phyloP scores from a whole-genome alignment of 2,797 vertebrate species.

The Liparis tanakae region DNA sequence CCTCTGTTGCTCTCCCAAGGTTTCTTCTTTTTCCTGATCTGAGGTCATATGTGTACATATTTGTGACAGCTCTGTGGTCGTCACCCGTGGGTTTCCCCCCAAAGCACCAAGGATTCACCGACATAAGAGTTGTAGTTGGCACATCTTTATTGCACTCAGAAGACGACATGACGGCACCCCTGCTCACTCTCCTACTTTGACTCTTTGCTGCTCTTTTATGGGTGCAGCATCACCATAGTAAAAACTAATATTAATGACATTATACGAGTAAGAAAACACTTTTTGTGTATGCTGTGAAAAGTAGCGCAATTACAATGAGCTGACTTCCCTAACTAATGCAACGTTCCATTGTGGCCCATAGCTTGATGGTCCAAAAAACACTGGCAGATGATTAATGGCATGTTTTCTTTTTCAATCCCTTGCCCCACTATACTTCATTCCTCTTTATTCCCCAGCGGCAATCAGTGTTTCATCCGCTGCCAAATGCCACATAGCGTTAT shows the following conservation, averaged over 20 bases:
- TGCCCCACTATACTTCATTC: conserved; percentile 64
- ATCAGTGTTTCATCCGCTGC: conserved; percentile 64
- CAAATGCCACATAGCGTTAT: conserved; percentile 58
- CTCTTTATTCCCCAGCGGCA: conserved; percentile 52
- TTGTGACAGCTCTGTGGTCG: too few relatives aligned
- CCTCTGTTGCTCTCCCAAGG: too few relatives aligned
- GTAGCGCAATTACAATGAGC: conserved; percentile 63
- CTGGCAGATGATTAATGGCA: conserved; percentile 71
- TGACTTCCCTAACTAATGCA: conserved; percentile 65
- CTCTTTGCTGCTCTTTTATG: too few relatives aligned
- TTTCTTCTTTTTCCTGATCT: too few relatives aligned
- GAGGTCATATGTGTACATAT: too few relatives aligned
- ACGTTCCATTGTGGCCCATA: conserved; percentile 53
- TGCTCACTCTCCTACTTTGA: too few relatives aligned
- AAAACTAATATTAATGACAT: neutral
- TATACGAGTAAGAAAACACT: conserved; percentile 5
- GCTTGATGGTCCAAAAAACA: conserved; percentile 54
- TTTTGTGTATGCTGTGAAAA: conserved; percentile 39
- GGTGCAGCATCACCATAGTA: too few relatives aligned
- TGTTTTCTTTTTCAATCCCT: conserved; percentile 65
- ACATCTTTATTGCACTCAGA: too few relatives aligned
- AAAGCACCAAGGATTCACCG: too few relatives aligned
- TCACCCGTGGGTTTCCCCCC: too few relatives aligned
- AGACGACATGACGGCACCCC: too few relatives aligned
- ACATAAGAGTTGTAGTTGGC: too few relatives aligned